Percentiles rank a stretch among this genome's conserved stretches.
These are phyloP conservation scores for Drosophila suzukii DNA, from an alignment of 1,140 invertebrate genomes.

Conservation along the genomic window DNA sequence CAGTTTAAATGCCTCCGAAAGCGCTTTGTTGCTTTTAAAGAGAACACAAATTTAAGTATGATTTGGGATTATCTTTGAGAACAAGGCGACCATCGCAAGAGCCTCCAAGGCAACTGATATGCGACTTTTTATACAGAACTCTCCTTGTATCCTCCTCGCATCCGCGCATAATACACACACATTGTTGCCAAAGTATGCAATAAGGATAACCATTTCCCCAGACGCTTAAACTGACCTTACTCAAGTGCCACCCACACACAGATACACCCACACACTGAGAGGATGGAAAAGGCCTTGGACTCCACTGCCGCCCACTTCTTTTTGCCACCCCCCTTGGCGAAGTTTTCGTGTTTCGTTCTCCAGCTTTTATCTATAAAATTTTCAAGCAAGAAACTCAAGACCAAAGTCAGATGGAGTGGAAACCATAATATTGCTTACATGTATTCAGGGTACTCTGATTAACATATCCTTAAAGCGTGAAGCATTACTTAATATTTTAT, in stretches of 20 bases:
- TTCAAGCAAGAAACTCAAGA: background rate
- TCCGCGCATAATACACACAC: constrained; percentile 9
- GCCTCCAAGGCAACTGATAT: constrained; percentile 35
- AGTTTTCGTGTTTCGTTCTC: background rate
- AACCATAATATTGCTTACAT: constrained; percentile 29
- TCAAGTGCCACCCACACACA: constrained; percentile 55
- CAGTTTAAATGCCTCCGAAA: background rate
- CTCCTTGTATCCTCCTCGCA: constrained; percentile 1
- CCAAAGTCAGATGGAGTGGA: constrained; percentile 16
- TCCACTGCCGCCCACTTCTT: background rate
- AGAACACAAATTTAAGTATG: constrained; percentile 12
- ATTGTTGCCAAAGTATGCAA: constrained; percentile 57
- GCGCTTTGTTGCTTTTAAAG: background rate
- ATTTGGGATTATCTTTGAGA: constrained; percentile 7
- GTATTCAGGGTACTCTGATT: background rate
- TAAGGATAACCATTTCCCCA: constrained; percentile 79
- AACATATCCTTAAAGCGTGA: constrained; percentile 2
- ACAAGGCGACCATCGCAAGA: background rate
- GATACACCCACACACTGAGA: background rate
- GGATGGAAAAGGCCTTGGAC: constrained; percentile 18
- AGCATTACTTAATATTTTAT: too few relatives aligned
- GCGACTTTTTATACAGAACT: constrained; percentile 3
- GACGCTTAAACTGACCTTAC: constrained; percentile 71
- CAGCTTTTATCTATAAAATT: constrained; percentile 16
- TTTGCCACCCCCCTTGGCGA: background rate